Percentiles rank a stretch among this genome's conserved stretches.
These are phyloP conservation scores for Fabriciana adippe DNA, from an alignment of 2,888 invertebrate genomes.

Conservation along the genomic window DNA sequence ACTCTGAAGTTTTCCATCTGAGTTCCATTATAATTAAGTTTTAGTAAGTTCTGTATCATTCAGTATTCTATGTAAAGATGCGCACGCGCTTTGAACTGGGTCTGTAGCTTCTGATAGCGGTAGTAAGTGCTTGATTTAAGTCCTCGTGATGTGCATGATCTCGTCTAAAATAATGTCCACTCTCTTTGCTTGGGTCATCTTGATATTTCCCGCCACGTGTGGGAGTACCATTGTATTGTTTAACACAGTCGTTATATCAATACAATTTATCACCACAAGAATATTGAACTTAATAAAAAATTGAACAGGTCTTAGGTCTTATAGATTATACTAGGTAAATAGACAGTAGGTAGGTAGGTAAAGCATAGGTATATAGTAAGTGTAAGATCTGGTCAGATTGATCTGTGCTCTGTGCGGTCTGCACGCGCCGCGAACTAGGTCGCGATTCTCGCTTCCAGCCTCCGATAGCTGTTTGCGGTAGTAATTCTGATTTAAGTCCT, in stretches of 20 bases:
- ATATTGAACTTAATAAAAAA: no score
- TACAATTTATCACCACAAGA: neutral
- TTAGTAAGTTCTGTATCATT: conserved; percentile 10
- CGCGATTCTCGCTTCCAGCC: conserved; percentile 51
- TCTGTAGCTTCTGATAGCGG: conserved; percentile 19
- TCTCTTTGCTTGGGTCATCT: conserved; percentile 7
- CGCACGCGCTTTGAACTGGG: conserved; percentile 23
- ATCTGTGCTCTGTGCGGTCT: conserved; percentile 40
- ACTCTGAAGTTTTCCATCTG: neutral
- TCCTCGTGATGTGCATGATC: conserved; percentile 11
- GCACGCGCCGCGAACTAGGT: conserved; percentile 62
- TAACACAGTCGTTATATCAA: neutral
- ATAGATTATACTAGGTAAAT: no score
- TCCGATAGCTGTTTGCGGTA: conserved; percentile 44
- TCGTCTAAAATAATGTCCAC: conserved; percentile 18
- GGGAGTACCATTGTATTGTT: conserved; percentile 6
- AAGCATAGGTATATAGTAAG: no score
- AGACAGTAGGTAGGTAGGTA: no score
- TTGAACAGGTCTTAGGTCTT: no score
- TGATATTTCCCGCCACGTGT: conserved; percentile 7
- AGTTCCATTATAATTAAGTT: neutral
- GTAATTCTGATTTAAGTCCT: conserved; percentile 56
- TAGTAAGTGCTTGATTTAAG: conserved; percentile 18
- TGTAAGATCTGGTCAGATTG: conserved; percentile 15
- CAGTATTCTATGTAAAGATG: conserved; percentile 25